Percentiles rank a stretch among this genome's conserved stretches.
Evolutionary conservation across 2,113 vertebrate genomes (phyloP).

Genomic region (Rallus limicola): DNA sequence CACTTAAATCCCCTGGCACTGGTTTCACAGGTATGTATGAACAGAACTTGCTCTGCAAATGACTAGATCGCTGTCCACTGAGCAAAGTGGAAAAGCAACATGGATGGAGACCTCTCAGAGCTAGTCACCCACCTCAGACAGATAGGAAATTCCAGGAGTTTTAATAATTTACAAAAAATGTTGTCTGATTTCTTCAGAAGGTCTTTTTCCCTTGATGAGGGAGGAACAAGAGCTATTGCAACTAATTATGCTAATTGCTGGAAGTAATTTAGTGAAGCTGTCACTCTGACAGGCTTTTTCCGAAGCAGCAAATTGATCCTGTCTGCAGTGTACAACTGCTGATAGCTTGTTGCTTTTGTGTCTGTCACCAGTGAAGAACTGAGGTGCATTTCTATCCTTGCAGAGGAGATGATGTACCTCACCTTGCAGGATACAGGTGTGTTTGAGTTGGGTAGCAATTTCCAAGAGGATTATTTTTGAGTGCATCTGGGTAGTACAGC

Average conservation of each 20-base stretch:
- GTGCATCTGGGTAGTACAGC: background rate
- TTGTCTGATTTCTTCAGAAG: background rate
- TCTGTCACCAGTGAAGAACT: background rate
- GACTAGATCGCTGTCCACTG: accelerated
- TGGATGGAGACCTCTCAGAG: background rate
- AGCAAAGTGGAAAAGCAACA: background rate
- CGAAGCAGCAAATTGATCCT: background rate
- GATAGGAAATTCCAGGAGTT: background rate
- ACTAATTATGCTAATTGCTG: background rate
- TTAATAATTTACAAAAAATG: background rate
- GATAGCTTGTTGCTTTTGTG: background rate
- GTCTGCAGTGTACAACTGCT: background rate
- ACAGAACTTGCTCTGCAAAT: background rate
- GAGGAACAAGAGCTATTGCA: background rate
- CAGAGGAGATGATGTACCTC: background rate
- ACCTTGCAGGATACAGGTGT: too few species aligned
- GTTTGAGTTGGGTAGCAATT: background rate
- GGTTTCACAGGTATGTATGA: background rate
- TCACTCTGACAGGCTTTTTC: background rate
- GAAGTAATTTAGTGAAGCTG: background rate
- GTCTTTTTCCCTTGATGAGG: background rate
- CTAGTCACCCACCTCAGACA: background rate
- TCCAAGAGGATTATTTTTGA: background rate
- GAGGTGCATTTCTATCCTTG: background rate
- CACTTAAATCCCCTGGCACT: background rate